Conservation (phyloP, 1,140 invertebrate species). For the Cotesia typhae region DNA sequence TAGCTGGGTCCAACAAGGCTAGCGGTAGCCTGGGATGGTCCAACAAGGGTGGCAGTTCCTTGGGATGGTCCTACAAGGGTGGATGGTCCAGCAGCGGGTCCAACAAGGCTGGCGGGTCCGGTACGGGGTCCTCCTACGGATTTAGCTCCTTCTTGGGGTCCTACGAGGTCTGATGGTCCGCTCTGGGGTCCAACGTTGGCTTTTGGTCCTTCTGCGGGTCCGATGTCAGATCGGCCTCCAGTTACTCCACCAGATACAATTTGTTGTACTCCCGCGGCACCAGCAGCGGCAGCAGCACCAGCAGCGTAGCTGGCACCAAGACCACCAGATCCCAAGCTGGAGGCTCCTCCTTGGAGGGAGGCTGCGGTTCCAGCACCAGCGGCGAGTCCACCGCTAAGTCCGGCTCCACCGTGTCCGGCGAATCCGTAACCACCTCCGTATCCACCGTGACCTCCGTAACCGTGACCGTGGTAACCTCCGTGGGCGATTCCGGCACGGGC, state of each 20-base stretch:
- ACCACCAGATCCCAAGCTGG: slow-evolving; percentile 64
- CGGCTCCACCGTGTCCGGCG: slow-evolving; percentile 54
- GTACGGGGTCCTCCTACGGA: slow-evolving; percentile 64
- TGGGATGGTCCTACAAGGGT: slow-evolving; percentile 62
- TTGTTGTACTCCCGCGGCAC: slow-evolving; percentile 63
- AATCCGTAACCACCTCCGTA: slow-evolving; percentile 50
- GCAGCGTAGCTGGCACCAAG: slow-evolving; percentile 64
- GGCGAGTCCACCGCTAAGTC: slow-evolving; percentile 62
- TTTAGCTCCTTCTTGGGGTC: slow-evolving; percentile 64
- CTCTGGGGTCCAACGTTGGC: slow-evolving; percentile 65
- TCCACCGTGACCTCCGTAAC: slow-evolving; percentile 49
- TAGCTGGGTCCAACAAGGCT: slow-evolving; percentile 64
- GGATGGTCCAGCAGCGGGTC: slow-evolving; percentile 63
- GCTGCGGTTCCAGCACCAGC: slow-evolving; percentile 62
- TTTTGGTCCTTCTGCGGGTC: slow-evolving; percentile 65
- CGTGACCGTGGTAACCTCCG: slow-evolving; percentile 52
- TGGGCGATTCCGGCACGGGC: slow-evolving; percentile 62
- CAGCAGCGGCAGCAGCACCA: slow-evolving; percentile 63
- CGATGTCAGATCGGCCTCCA: slow-evolving; percentile 64
- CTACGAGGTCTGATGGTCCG: slow-evolving; percentile 62
- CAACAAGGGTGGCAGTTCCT: slow-evolving; percentile 62
- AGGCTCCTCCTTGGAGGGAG: slow-evolving; percentile 63
- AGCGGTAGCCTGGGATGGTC: slow-evolving; percentile 61
- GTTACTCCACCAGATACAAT: slow-evolving; percentile 64
- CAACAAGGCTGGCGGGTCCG: slow-evolving; percentile 62